These are phyloP conservation scores for Agapostemon virescens DNA, from an alignment of 2,888 invertebrate species.

Conservation along the genomic window DNA sequence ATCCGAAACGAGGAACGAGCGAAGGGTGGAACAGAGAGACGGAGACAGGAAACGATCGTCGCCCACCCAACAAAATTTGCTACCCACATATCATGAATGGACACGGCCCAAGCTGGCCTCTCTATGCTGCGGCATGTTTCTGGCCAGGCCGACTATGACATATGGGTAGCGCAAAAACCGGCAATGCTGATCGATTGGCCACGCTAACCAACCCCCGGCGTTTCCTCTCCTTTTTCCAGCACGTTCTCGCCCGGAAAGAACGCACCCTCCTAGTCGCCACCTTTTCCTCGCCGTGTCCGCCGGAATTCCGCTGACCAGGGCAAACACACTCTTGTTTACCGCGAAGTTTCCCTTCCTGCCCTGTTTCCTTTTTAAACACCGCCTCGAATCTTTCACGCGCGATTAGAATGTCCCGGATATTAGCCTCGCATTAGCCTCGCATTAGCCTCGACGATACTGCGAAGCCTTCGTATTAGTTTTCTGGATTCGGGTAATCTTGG, in stretches of 20 bases:
- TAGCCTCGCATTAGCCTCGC: background rate
- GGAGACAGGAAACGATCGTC: constrained; percentile 38
- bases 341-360: constrained; percentile 21
- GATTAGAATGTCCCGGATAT: background rate
- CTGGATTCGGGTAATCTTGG: background rate
- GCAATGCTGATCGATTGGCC: constrained; percentile 80
- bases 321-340: constrained; percentile 57
- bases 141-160: constrained; percentile 74
- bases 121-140: constrained; percentile 78
- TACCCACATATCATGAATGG: constrained; percentile 73
- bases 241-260: constrained; percentile 41
- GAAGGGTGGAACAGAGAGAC: constrained; percentile 13
- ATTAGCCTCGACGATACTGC: background rate
- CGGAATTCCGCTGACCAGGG: constrained; percentile 53
- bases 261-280: constrained; percentile 35
- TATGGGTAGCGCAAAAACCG: constrained; percentile 79
- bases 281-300: constrained; percentile 35
- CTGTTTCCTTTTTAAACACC: constrained; percentile 27
- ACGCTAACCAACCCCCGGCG: constrained; percentile 72
- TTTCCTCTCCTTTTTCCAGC: constrained; percentile 52
- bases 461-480: background rate
- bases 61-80: constrained; percentile 70
- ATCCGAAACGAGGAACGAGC: constrained; percentile 42
- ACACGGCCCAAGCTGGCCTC: constrained; percentile 72
- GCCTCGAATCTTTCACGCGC: background rate